These are phyloP conservation scores for Sicus ferrugineus DNA, from an alignment of 2,888 invertebrate genomes.

Conservation along the genomic window DNA sequence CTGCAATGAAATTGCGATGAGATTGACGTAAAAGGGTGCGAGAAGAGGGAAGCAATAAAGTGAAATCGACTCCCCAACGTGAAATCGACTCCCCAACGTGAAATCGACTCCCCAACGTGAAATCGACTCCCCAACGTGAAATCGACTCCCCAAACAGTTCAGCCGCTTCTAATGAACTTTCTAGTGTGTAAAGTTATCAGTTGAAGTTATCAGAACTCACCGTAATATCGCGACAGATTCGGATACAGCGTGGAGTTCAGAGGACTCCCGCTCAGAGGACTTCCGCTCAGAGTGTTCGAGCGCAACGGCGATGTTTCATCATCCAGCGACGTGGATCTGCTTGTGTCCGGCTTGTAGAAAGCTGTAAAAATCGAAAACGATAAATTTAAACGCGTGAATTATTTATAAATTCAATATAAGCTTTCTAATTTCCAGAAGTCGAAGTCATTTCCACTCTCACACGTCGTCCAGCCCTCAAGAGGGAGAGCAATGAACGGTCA, in stretches of 20 bases:
- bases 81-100: no score
- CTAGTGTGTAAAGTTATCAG: background rate
- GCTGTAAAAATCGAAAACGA: conserved; percentile 34
- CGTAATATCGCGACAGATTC: conserved; percentile 44
- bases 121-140: no score
- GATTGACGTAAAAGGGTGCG: no score
- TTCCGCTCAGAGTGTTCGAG: background rate
- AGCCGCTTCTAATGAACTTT: no score
- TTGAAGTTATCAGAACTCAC: conserved; percentile 38
- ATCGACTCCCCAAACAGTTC: no score
- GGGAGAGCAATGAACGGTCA: no score
- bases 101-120: no score
- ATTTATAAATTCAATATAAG: background rate
- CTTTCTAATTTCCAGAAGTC: background rate
- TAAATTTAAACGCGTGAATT: background rate
- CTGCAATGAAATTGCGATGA: no score
- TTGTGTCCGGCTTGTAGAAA: conserved; percentile 42
- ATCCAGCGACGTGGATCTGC: conserved; percentile 37
- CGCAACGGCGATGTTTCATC: conserved; percentile 33
- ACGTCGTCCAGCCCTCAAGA: no score
- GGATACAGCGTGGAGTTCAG: conserved; percentile 41
- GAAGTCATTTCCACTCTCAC: background rate
- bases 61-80: no score
- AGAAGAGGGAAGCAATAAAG: no score
- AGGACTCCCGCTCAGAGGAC: conserved; percentile 24